These are phyloP conservation scores for Gymnocheta viridis DNA, from an alignment of 2,888 invertebrate species.

Conservation along the genomic window DNA sequence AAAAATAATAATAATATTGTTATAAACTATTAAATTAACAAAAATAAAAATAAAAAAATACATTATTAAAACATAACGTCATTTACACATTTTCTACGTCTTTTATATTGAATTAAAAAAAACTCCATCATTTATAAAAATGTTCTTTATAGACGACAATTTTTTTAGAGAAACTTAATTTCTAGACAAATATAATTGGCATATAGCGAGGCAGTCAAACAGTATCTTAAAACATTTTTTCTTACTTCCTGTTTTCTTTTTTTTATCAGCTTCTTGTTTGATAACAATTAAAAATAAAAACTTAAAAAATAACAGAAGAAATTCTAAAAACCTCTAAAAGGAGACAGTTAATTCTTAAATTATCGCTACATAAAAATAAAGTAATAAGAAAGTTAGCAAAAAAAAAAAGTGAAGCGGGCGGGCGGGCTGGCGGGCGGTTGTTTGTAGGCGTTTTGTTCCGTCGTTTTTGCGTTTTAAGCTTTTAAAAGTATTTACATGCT, in stretches of 20 bases:
- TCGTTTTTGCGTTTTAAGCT: background rate
- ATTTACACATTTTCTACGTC: constrained; percentile 26
- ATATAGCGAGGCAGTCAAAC: constrained; percentile 71
- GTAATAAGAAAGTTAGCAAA: background rate
- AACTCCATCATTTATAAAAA: constrained; percentile 36
- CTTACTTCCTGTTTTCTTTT: constrained; percentile 17
- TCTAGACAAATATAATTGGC: constrained; percentile 68
- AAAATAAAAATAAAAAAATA: constrained; percentile 49
- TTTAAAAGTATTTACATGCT: background rate
- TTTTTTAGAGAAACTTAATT: constrained; percentile 52
- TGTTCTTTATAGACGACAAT: constrained; percentile 53
- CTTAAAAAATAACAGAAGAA: constrained; percentile 4
- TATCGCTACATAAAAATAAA: constrained; percentile 12
- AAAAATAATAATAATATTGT: too few species aligned
- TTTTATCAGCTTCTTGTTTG: constrained; percentile 14
- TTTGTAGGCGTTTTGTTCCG: constrained; percentile 19
- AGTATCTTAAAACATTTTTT: constrained; percentile 50
- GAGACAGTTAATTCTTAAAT: background rate
- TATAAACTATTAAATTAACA: constrained; percentile 24
- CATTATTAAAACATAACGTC: constrained; percentile 73
- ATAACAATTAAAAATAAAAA: constrained; percentile 24
- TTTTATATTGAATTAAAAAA: background rate
- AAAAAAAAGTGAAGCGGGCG: background rate
- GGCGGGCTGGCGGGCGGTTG: background rate
- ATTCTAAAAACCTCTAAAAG: background rate